These are phyloP conservation scores for Coturnix japonica DNA, from an alignment of 2,113 vertebrate genomes.

Conservation along the genomic window DNA sequence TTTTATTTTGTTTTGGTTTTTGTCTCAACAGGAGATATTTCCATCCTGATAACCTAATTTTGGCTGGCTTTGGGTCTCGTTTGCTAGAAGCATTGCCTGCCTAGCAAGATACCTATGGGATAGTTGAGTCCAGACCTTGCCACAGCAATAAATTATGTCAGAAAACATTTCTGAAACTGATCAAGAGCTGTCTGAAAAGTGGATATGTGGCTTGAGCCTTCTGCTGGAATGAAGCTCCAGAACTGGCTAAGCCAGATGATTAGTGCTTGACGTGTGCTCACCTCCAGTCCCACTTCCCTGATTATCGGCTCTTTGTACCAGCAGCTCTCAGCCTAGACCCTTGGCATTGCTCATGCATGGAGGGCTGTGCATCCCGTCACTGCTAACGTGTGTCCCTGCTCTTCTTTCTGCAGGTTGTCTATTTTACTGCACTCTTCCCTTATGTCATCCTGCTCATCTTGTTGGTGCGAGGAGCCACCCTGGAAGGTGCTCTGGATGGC, in stretches of 20 bases:
- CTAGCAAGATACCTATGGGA: not conserved
- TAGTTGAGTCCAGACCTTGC: not conserved
- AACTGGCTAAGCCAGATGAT: constrained; percentile 19
- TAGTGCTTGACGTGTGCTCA: not conserved
- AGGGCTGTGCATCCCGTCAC: not conserved
- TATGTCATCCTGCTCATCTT: constrained; percentile 90
- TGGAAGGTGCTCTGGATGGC: constrained; percentile 90
- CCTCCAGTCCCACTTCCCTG: not conserved
- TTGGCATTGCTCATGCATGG: not conserved
- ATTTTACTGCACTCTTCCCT: constrained; percentile 94
- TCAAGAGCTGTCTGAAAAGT: constrained; percentile 9
- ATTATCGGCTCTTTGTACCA: not conserved
- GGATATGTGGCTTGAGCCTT: not conserved
- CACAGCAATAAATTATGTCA: not conserved
- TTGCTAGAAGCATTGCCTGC: not conserved
- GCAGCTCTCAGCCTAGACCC: not conserved
- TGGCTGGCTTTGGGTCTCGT: not conserved
- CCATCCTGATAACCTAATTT: not conserved
- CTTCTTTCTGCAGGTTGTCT: constrained; percentile 86
- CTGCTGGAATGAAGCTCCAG: constrained; percentile 41
- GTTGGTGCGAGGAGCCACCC: constrained; percentile 88
- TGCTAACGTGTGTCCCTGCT: not conserved
- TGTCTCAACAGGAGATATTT: not conserved
- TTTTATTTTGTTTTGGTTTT: not conserved
- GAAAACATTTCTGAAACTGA: not conserved